Evolutionary conservation across 2,888 invertebrate genomes (phyloP).

Genomic region (Heliconius erato): DNA sequence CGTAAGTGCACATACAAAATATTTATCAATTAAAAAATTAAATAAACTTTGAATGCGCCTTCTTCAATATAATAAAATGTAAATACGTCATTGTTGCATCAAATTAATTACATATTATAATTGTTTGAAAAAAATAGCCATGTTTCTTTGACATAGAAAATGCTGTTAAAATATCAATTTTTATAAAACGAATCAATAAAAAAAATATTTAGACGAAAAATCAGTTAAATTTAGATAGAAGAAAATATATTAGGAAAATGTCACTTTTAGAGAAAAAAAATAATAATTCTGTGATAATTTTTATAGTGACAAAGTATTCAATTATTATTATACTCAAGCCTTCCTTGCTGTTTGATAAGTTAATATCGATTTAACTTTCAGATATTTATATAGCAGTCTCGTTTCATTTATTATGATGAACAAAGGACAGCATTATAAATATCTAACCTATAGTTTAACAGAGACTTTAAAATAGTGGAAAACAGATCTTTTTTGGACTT

Average conservation of each 20-base stretch:
- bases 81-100: background rate
- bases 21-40: background rate
- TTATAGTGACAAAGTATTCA: conserved; percentile 48
- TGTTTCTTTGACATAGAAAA: background rate
- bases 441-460: background rate
- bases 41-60: no score
- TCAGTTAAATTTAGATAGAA: conserved; percentile 45
- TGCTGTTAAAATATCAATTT: background rate
- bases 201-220: conserved; percentile 51
- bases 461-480: background rate
- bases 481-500: background rate
- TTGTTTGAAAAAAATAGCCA: background rate
- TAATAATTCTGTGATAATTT: conserved; percentile 55
- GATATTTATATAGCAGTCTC: background rate
- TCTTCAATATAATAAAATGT: background rate
- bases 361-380: background rate
- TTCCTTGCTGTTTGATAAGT: background rate
- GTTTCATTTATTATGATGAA: background rate
- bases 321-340: conserved; percentile 25
- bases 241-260: conserved; percentile 41
- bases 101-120: background rate
- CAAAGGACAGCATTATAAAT: background rate
- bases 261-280: conserved; percentile 43
- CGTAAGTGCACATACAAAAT: background rate
- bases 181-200: conserved; percentile 43